Base-by-base conservation (phyloP, 2,888 invertebrate species). In the Eustalomyia histrio region DNA sequence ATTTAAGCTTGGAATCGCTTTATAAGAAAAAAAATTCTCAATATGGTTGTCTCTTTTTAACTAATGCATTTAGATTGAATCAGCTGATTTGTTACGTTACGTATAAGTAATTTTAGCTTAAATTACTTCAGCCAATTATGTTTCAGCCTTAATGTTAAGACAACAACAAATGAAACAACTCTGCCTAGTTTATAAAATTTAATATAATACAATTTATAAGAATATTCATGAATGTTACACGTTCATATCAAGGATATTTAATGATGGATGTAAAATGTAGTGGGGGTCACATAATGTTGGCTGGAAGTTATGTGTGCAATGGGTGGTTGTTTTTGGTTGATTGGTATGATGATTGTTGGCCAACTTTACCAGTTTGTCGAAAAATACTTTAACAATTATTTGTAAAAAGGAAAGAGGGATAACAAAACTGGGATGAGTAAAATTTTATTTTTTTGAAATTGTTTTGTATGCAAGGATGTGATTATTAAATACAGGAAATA, bases 401-500 rank as follows among this genome's bases (percentile, higher is more conserved):
- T 69, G 29, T 33, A n/a, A 33, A 21, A 68, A 17, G 47, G 35
- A 35, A 16, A 68, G 47, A 33, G 39, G 35, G 35, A 43, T 8
- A 17, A 47, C 1, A 14, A 6, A 5, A 24, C 24, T 3, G 43
- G 47, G n/a, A 33, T 72, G 55, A 47, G 43, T 10, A 12, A 1
- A 24, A 33, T 10, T 12, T 53, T 53, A 39, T 43, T 33, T 33
- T 24, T 65, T 65, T 35, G 16, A 12, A 60, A 50, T 61, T 68
- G 61, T 61, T 64, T 10, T 17, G 33, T 50, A 35, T 18, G 47
- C 69, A 79, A 82, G 84, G 83, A 85, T 83, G 81, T 83, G 82
- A 82, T 85, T 85, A 83, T 83, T 84, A 83, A 84, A 84, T 82
- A 80, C 82, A 82, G 85, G 84, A 85, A 82, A 85, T 84, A 84